Evolutionary conservation across 2,888 invertebrate genomes (phyloP).

Genomic region (Orthonevra nobilis): DNA sequence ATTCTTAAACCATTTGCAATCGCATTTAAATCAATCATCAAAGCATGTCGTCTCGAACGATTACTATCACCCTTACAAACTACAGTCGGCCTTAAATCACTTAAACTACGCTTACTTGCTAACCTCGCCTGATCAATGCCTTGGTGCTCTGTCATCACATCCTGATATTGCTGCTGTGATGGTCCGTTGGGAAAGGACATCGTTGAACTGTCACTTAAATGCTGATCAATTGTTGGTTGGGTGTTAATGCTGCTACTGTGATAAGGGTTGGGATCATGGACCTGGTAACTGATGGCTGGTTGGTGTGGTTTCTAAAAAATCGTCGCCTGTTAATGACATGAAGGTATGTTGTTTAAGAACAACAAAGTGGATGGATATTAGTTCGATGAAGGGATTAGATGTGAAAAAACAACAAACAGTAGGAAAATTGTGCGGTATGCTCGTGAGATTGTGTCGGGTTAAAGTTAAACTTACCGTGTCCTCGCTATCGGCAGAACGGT

Average conservation of each 20-base stretch:
- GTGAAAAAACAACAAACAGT: too few relatives aligned
- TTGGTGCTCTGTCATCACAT: background rate
- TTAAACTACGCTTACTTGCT: conserved; percentile 70
- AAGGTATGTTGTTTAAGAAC: conserved; percentile 68
- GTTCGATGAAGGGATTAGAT: conserved; percentile 66
- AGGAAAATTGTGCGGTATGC: conserved; percentile 74
- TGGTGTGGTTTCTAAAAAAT: conserved; percentile 78
- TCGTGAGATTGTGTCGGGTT: conserved; percentile 10
- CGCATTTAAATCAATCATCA: background rate
- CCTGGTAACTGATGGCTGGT: conserved; percentile 31
- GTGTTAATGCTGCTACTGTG: conserved; percentile 13
- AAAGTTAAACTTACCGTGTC: conserved; percentile 73
- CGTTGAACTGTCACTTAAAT: conserved; percentile 36
- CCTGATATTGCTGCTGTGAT: conserved; percentile 23
- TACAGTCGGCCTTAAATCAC: background rate
- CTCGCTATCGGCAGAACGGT: conserved; percentile 74
- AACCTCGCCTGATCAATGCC: conserved; percentile 70
- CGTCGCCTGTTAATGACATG: conserved; percentile 79
- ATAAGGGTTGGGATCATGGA: conserved; percentile 46
- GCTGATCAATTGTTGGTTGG: conserved; percentile 24
- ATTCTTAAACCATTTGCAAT: too few relatives aligned
- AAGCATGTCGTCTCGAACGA: conserved; percentile 21
- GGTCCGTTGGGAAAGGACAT: conserved; percentile 43
- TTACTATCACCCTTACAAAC: background rate
- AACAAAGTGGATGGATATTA: conserved; percentile 67